Evolutionary conservation across 2,888 invertebrate genomes (phyloP).

Genomic region (Pollenia labialis): DNA sequence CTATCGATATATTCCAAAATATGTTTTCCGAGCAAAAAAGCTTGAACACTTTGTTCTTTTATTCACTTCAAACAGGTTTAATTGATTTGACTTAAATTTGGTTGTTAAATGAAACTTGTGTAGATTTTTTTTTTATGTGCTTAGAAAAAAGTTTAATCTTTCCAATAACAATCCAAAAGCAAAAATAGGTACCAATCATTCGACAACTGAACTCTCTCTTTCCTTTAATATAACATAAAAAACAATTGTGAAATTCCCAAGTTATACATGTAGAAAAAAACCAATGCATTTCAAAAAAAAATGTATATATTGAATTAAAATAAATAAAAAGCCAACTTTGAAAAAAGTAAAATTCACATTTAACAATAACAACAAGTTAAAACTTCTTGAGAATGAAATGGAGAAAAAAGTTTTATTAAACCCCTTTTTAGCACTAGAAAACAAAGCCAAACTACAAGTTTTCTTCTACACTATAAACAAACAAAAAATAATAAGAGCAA

Average conservation of each 20-base stretch:
- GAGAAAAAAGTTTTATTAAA: slow-evolving; percentile 7
- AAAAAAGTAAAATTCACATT: neutral
- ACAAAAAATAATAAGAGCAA: slow-evolving; percentile 12
- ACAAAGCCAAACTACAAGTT: slow-evolving; percentile 54
- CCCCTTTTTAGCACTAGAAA: slow-evolving; percentile 48
- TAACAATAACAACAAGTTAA: neutral
- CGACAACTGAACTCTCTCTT: too few species aligned
- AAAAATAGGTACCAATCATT: too few species aligned
- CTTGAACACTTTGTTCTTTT: too few species aligned
- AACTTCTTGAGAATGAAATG: slow-evolving; percentile 31
- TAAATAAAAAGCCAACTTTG: slow-evolving; percentile 23
- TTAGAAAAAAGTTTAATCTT: too few species aligned
- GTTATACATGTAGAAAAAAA: neutral
- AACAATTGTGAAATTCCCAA: neutral
- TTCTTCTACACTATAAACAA: neutral
- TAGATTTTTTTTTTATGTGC: too few species aligned
- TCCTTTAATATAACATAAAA: too few species aligned
- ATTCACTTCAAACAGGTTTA: too few species aligned
- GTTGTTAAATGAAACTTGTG: too few species aligned
- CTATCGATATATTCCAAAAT: too few species aligned
- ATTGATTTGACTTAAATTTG: too few species aligned
- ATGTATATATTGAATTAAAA: slow-evolving; percentile 8
- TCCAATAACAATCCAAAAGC: too few species aligned
- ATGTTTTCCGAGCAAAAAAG: too few species aligned
- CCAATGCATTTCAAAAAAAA: slow-evolving; percentile 14